Evolutionary conservation across 2,888 invertebrate species (phyloP).

Genomic region (Lobophora halterata): DNA sequence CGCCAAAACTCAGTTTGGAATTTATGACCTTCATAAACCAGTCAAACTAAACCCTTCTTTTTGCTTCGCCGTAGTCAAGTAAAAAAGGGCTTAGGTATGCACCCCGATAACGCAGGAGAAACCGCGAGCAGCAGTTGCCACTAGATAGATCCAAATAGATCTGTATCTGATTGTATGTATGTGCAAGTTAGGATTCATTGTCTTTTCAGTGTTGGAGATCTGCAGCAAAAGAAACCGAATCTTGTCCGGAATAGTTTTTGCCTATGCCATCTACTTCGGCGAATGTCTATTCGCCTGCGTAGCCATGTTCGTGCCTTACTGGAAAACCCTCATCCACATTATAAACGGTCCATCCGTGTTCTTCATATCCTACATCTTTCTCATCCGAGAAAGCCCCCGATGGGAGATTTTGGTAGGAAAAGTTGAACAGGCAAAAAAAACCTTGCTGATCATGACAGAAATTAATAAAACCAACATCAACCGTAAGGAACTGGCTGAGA

Average conservation of each 20-base stretch:
- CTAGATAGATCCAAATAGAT: too few species aligned
- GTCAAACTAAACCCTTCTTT: too few species aligned
- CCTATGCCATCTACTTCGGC: slow-evolving; percentile 58
- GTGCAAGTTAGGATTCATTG: slow-evolving; percentile 5
- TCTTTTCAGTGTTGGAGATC: slow-evolving; percentile 61
- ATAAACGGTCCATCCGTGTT: slow-evolving; percentile 56
- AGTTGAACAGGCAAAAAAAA: slow-evolving; percentile 49
- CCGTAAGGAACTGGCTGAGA: slow-evolving; percentile 42
- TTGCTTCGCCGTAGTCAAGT: too few species aligned
- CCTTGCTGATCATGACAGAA: slow-evolving; percentile 46
- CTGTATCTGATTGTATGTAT: too few species aligned
- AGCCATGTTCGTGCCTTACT: slow-evolving; percentile 59
- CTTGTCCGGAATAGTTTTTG: slow-evolving; percentile 54
- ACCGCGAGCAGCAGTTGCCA: too few species aligned
- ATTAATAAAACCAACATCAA: slow-evolving; percentile 54
- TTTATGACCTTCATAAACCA: too few species aligned
- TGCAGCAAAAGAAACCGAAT: slow-evolving; percentile 51
- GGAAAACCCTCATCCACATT: slow-evolving; percentile 58
- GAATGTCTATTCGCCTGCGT: slow-evolving; percentile 56
- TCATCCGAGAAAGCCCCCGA: slow-evolving; percentile 60
- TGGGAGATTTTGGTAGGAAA: slow-evolving; percentile 64
- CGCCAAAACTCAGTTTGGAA: too few species aligned
- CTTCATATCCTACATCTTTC: slow-evolving; percentile 45
- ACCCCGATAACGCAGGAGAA: too few species aligned
- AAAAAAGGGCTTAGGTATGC: too few species aligned